These are phyloP conservation scores for Urocyon cinereoargenteus DNA, from an alignment of 2,797 vertebrate genomes.

Conservation along the genomic window DNA sequence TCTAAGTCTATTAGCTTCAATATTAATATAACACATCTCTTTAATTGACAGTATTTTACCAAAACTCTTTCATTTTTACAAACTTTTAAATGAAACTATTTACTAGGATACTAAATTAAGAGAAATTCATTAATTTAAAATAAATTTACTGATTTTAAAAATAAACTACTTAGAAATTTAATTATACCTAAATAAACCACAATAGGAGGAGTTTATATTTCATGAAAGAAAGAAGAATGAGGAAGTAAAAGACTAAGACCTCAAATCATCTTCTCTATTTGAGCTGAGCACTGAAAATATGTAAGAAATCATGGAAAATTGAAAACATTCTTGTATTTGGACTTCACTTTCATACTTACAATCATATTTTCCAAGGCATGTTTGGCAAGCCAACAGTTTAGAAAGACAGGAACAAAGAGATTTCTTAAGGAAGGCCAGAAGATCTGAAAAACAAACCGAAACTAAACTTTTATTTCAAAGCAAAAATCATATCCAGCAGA, in stretches of 20 bases:
- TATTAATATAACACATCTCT: background rate
- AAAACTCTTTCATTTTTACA: background rate
- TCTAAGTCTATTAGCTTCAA: background rate
- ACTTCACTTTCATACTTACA: slow-evolving; percentile 88
- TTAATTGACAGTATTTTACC: background rate
- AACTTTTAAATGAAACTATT: background rate
- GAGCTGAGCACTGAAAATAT: background rate
- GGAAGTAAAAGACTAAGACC: background rate
- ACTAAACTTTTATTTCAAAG: slow-evolving; percentile 67
- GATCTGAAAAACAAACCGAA: slow-evolving; percentile 88
- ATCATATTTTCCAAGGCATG: slow-evolving; percentile 93
- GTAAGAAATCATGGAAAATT: background rate
- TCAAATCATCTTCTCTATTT: background rate
- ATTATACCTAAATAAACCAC: background rate
- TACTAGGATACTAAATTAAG: background rate
- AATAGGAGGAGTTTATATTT: background rate
- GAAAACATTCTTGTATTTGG: background rate
- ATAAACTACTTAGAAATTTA: background rate
- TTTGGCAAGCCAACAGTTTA: slow-evolving; percentile 92
- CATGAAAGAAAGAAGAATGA: background rate
- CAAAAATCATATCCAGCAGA: slow-evolving; percentile 61
- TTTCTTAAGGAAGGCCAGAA: slow-evolving; percentile 91
- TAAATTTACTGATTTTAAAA: background rate
- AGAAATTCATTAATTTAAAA: background rate
- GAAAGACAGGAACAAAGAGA: slow-evolving; percentile 91